phyloP scores from a whole-genome alignment of 2,888 invertebrate genomes.

The Drosophila diplacantha region DNA sequence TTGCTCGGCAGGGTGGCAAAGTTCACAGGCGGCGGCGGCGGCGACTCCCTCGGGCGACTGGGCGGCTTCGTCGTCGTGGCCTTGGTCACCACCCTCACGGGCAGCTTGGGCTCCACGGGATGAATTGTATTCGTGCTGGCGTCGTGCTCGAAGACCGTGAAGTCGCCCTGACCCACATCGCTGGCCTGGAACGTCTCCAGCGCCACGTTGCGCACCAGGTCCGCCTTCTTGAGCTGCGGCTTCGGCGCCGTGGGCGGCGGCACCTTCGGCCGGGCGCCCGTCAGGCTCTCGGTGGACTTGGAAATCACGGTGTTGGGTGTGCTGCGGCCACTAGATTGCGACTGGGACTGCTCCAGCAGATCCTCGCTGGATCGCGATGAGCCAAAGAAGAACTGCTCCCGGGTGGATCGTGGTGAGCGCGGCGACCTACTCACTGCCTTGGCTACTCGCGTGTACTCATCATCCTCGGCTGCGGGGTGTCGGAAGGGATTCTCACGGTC shows the following conservation, averaged over 20 bases:
- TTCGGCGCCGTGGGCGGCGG: slow-evolving; percentile 73
- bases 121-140: slow-evolving; percentile 76
- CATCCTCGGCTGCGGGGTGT: slow-evolving; percentile 44
- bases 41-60: slow-evolving; percentile 74
- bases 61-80: slow-evolving; percentile 31
- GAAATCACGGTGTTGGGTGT: slow-evolving; percentile 59
- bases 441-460: slow-evolving; percentile 76
- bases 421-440: slow-evolving; percentile 73
- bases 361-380: slow-evolving; percentile 74
- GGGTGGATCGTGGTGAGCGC: slow-evolving; percentile 49
- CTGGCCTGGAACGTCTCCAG: slow-evolving; percentile 75
- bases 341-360: slow-evolving; percentile 64
- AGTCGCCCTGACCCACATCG: slow-evolving; percentile 77
- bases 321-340: slow-evolving; percentile 57
- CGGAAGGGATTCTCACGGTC: slow-evolving; percentile 78
- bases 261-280: slow-evolving; percentile 62
- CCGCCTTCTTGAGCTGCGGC: slow-evolving; percentile 75
- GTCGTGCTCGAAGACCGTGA: slow-evolving; percentile 77
- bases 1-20: slow-evolving; percentile 73
- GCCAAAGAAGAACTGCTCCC: slow-evolving; percentile 73
- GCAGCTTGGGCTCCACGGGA: slow-evolving; percentile 64
- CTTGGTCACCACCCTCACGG: slow-evolving; percentile 59
- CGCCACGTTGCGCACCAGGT: slow-evolving; percentile 75
- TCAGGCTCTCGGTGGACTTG: slow-evolving; percentile 71
- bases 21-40: slow-evolving; percentile 78